Evolutionary conservation across 2,113 vertebrate genomes (phyloP).

Genomic region (Hucho hucho): DNA sequence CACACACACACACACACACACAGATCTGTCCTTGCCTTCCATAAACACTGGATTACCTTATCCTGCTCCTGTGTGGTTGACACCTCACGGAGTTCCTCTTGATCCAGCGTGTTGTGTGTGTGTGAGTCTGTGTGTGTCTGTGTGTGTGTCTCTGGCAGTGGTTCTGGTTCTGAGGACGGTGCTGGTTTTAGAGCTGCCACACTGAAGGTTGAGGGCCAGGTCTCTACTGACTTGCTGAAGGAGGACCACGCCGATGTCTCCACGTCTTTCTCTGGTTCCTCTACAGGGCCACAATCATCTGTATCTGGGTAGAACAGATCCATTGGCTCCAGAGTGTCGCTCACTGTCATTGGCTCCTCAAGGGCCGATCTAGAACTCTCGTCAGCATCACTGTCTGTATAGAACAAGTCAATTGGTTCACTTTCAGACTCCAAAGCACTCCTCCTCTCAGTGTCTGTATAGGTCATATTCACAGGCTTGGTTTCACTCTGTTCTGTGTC

Average conservation of each 20-base stretch:
- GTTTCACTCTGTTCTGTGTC: background rate
- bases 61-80: conserved; percentile 3
- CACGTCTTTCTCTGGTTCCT: conserved; percentile 42
- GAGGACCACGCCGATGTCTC: conserved; percentile 45
- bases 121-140: conserved; percentile 3
- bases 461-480: background rate
- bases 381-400: conserved; percentile 12
- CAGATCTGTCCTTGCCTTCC: background rate
- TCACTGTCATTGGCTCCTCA: conserved; percentile 25
- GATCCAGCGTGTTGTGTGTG: conserved; percentile 2
- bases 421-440: conserved; percentile 16
- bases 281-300: conserved; percentile 47
- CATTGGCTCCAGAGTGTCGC: conserved; percentile 56
- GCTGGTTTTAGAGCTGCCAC: conserved; percentile 72
- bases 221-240: background rate
- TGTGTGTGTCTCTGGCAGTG: conserved; percentile 13
- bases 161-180: conserved; percentile 47
- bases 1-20: background rate
- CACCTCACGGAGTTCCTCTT: conserved; percentile 18
- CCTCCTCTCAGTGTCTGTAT: background rate
- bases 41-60: conserved; percentile 29
- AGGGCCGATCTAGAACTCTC: conserved; percentile 8
- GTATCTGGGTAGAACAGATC: conserved; percentile 69
- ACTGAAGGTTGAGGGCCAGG: conserved; percentile 49
- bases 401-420: conserved; percentile 23